phyloP scores from a whole-genome alignment of 2,113 vertebrate species.

The Enhydra lutris region DNA sequence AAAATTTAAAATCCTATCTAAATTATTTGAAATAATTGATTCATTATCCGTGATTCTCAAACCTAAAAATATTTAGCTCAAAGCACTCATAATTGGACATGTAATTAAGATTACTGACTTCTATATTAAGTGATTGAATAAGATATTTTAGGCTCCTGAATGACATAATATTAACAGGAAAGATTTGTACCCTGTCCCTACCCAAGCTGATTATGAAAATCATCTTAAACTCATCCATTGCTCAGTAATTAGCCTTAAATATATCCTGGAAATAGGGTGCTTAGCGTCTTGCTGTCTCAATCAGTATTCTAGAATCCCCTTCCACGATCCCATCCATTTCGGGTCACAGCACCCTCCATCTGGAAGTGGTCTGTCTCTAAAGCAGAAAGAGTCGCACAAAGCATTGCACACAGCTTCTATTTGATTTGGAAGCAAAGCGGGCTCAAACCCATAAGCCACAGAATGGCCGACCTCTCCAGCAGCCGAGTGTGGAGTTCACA shows the following conservation, averaged over 20 bases:
- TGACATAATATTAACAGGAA: background rate
- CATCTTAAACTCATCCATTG: background rate
- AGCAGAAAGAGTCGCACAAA: background rate
- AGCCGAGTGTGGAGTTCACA: accelerated
- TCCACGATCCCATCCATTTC: background rate
- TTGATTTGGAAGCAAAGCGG: background rate
- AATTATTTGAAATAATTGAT: background rate
- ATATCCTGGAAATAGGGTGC: background rate
- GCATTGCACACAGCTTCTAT: background rate
- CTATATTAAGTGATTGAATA: background rate
- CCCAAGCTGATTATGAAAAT: background rate
- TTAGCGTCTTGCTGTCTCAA: background rate
- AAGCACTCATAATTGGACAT: background rate
- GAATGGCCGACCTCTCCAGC: background rate
- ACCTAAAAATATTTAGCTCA: constrained; percentile 23
- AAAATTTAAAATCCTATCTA: background rate
- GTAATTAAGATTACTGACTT: background rate
- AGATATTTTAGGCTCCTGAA: background rate
- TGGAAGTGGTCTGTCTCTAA: background rate
- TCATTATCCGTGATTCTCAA: background rate
- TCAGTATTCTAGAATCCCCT: background rate
- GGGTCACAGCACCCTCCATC: background rate
- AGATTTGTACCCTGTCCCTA: background rate
- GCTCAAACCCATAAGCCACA: background rate
- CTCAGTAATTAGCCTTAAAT: background rate